Evolutionary conservation across 2,888 invertebrate species (phyloP).

Genomic region (Macaria notata): DNA sequence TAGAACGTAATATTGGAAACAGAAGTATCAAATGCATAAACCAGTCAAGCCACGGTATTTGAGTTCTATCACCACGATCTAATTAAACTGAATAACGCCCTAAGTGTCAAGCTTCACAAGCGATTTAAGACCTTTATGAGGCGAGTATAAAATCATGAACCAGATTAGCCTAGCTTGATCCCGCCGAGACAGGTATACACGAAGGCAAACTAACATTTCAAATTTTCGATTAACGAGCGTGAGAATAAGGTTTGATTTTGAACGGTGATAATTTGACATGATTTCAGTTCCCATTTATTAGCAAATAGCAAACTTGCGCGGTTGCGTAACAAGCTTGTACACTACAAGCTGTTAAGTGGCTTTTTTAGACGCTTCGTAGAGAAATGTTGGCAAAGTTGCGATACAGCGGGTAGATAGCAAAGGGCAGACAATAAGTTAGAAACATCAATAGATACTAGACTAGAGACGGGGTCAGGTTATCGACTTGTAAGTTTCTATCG

Average conservation of each 20-base stretch:
- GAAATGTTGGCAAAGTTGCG: slow-evolving; percentile 30
- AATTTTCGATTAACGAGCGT: slow-evolving; percentile 41
- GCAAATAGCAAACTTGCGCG: slow-evolving; percentile 43
- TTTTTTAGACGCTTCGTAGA: slow-evolving; percentile 26
- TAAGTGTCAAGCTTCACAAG: slow-evolving; percentile 49
- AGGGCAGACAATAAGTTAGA: slow-evolving; percentile 55
- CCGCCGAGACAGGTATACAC: slow-evolving; percentile 69
- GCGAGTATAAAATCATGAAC: slow-evolving; percentile 53
- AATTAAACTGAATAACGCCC: slow-evolving; percentile 45
- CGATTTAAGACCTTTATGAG: slow-evolving; percentile 51
- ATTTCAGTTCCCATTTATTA: slow-evolving; percentile 59
- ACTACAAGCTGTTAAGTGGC: slow-evolving; percentile 27
- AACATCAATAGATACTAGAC: slow-evolving; percentile 48
- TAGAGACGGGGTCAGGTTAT: slow-evolving; percentile 46
- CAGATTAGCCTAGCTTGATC: slow-evolving; percentile 71
- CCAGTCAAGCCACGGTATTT: slow-evolving; percentile 61
- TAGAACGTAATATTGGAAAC: slow-evolving; percentile 53
- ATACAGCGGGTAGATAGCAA: slow-evolving; percentile 37
- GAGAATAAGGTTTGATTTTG: slow-evolving; percentile 49
- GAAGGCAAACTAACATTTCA: slow-evolving; percentile 38
- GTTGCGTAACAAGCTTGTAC: slow-evolving; percentile 55
- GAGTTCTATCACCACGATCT: slow-evolving; percentile 52
- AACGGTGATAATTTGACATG: slow-evolving; percentile 37
- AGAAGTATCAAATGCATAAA: slow-evolving; percentile 36
- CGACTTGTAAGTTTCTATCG: slow-evolving; percentile 53